A percentile compares a stretch with the other conserved stretches of the same genome.
These are phyloP conservation scores for Hemibagrus wyckioides DNA, from an alignment of 2,113 vertebrate genomes.

Conservation along the genomic window DNA sequence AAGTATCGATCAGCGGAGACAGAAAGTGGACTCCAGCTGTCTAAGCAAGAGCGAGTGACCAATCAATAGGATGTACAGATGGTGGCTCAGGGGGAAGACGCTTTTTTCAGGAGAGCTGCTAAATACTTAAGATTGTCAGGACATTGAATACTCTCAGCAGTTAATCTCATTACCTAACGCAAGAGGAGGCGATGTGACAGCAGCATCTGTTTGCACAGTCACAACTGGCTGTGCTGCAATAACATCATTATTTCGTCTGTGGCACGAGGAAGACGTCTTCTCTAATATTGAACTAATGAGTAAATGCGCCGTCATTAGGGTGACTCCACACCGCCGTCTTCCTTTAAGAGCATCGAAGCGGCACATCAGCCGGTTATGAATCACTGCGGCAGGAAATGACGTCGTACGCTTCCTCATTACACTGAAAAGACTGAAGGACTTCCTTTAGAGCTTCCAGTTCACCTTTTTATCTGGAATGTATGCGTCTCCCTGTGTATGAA, in stretches of 20 bases:
- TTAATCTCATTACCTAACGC: conserved; percentile 51
- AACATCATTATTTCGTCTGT: conserved; percentile 21
- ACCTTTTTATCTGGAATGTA: not conserved
- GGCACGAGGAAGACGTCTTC: not conserved
- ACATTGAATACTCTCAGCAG: conserved; percentile 50
- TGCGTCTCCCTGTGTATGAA: not conserved
- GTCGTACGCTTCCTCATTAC: not conserved
- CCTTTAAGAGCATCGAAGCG: not conserved
- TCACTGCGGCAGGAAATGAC: not conserved
- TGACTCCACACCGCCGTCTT: not conserved
- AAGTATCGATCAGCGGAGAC: conserved; percentile 61
- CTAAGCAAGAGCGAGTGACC: conserved; percentile 58
- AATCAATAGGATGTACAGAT: conserved; percentile 62
- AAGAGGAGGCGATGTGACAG: conserved; percentile 43
- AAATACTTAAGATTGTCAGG: conserved; percentile 60
- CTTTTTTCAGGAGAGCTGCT: conserved; percentile 54
- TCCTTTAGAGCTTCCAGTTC: not conserved
- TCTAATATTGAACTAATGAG: conserved; percentile 10
- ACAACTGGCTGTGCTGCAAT: conserved; percentile 23
- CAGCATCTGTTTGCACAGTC: conserved; percentile 52
- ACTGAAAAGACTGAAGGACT: not conserved
- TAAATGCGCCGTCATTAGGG: not conserved
- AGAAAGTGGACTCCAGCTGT: conserved; percentile 56
- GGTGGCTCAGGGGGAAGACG: conserved; percentile 51
- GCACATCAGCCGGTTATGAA: not conserved